Percentiles rank a stretch among this genome's conserved stretches.
Conservation (phyloP, 30 jellyfish, hydroid and myxozoan genomes). For the Clytia hemisphaerica region DNA sequence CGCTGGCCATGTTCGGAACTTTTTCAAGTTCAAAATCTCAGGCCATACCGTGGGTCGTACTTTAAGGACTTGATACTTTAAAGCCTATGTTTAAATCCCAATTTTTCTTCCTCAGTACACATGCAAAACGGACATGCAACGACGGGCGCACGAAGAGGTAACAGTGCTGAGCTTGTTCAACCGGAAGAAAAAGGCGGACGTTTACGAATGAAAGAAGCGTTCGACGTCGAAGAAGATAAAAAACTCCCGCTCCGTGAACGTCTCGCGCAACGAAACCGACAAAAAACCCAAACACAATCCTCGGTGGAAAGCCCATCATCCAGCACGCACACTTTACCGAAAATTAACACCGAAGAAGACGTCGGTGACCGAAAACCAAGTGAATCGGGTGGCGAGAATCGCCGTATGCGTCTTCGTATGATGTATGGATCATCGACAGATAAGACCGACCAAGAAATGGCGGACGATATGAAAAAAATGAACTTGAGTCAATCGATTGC, state of each 20-base stretch:
- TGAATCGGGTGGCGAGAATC: constrained; percentile 87
- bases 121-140: constrained; percentile 33
- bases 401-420: constrained; percentile 90
- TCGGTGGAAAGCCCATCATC: constrained; percentile 17
- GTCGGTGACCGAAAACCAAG: constrained; percentile 62
- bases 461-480: constrained; percentile 55
- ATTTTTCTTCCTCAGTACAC: too few relatives aligned
- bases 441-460: constrained; percentile 65
- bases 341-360: constrained; percentile 7
- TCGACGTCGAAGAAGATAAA: constrained; percentile 67
- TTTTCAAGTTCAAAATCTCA: too few relatives aligned
- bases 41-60: too few relatives aligned
- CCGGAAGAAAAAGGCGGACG: constrained; percentile 42
- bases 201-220: constrained; percentile 77
- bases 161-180: constrained; percentile 28
- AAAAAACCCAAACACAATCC: background rate
- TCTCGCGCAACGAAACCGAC: constrained; percentile 48
- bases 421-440: constrained; percentile 91
- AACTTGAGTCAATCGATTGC: constrained; percentile 46
- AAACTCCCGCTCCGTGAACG: constrained; percentile 72
- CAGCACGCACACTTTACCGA: background rate
- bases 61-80: too few relatives aligned
- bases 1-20: too few relatives aligned
- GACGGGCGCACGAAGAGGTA: constrained; percentile 11
- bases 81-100: too few relatives aligned